Percentiles rank a stretch among this genome's conserved stretches.
phyloP scores from a whole-genome alignment of 2,113 vertebrate genomes.

The Leiothrix lutea region DNA sequence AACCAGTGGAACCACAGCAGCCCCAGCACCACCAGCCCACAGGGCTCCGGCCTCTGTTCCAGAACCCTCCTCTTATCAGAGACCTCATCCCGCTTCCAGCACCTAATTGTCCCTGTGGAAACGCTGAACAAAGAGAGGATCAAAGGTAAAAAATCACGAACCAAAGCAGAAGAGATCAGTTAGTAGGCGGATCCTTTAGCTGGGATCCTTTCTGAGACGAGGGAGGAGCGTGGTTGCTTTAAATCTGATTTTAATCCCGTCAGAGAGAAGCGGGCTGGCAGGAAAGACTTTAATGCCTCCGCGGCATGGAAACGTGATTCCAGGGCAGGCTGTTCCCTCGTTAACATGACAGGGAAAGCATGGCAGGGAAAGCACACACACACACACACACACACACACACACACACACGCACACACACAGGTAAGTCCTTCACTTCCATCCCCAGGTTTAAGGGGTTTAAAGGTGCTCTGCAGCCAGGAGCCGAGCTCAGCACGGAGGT shows the following conservation, averaged over 20 bases:
- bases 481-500: background rate
- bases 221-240: fast-evolving
- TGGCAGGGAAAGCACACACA: background rate
- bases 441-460: background rate
- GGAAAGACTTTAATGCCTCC: background rate
- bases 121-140: background rate
- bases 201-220: background rate
- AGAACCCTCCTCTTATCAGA: background rate
- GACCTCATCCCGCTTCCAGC: background rate
- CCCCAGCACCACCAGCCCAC: fast-evolving
- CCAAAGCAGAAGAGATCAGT: background rate
- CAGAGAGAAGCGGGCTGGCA: background rate
- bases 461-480: background rate
- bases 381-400: fast-evolving
- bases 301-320: background rate
- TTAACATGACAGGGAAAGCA: background rate
- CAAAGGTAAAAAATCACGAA: background rate
- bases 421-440: background rate
- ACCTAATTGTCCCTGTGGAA: background rate
- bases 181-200: fast-evolving
- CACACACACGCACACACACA: no score
- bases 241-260: background rate
- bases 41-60: background rate
- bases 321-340: background rate
- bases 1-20: background rate